A percentile compares a stretch with the other conserved stretches of the same genome.
Conservation (phyloP, 2,113 vertebrate genomes). For the Rhynchomys soricoides region DNA sequence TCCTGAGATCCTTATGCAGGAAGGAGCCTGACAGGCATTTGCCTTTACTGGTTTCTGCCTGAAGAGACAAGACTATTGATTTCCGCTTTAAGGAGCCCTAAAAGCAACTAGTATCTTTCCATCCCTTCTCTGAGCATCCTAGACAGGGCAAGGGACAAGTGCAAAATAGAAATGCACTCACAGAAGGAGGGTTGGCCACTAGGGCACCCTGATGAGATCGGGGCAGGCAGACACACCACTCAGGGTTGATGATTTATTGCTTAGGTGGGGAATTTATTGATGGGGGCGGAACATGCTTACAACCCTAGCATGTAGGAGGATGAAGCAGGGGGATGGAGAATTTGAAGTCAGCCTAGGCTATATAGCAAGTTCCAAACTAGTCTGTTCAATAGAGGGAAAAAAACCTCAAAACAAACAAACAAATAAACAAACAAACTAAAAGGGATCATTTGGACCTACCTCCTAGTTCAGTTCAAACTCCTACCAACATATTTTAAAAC, state of each 20-base stretch:
- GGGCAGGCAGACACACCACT: too few relatives aligned
- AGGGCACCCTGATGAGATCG: not conserved
- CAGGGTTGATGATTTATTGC: not conserved
- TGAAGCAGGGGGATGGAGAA: not conserved
- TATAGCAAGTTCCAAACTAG: not conserved
- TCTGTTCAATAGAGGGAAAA: not conserved
- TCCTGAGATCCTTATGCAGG: not conserved
- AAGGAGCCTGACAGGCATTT: not conserved
- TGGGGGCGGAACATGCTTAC: not conserved
- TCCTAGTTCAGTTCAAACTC: not conserved
- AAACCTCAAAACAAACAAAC: not conserved
- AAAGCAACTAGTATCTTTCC: not conserved
- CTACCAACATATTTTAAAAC: not conserved
- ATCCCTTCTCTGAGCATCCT: not conserved
- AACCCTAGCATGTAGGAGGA: not conserved
- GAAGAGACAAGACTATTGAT: slow-evolving; percentile 18
- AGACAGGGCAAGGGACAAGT: not conserved
- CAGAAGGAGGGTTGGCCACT: not conserved
- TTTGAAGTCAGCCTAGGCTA: not conserved
- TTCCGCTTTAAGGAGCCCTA: slow-evolving; percentile 40
- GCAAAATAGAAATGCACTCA: not conserved
- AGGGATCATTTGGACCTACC: not conserved
- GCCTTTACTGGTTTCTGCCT: slow-evolving; percentile 48
- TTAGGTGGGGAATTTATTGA: not conserved
- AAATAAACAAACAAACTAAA: not conserved